Evolutionary conservation across 2,113 vertebrate genomes (phyloP).

Genomic region (Cyanoderma ruficeps): DNA sequence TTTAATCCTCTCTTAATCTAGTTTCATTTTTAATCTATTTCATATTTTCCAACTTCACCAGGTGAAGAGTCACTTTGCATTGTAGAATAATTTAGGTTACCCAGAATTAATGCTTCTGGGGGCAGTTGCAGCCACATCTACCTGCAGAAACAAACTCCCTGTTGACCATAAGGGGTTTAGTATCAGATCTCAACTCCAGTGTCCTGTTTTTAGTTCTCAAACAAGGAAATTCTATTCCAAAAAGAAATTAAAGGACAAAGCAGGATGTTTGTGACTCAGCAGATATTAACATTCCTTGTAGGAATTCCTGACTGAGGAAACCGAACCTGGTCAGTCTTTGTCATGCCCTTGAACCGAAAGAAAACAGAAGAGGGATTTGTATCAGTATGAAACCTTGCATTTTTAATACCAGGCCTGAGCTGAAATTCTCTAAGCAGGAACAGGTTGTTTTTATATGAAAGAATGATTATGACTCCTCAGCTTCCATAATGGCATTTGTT

Average conservation of each 20-base stretch:
- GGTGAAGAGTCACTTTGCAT: background rate
- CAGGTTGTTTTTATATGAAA: background rate
- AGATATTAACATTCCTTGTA: background rate
- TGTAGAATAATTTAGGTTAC: background rate
- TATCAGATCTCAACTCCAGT: background rate
- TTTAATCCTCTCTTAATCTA: background rate
- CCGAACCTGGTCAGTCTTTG: accelerated
- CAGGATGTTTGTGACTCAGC: background rate
- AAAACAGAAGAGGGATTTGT: background rate
- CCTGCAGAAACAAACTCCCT: background rate
- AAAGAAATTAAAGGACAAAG: background rate
- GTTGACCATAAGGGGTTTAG: background rate
- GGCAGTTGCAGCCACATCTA: background rate
- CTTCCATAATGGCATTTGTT: background rate
- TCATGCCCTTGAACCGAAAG: background rate
- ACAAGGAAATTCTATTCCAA: background rate
- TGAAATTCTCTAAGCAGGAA: background rate
- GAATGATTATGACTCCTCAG: background rate
- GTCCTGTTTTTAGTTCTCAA: background rate
- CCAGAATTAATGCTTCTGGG: background rate
- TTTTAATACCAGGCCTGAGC: background rate
- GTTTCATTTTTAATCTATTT: background rate
- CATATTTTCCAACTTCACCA: background rate
- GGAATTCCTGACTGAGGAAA: background rate
- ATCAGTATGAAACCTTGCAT: background rate